These are phyloP conservation scores for Drosophila mayaguana DNA, from an alignment of 2,888 invertebrate genomes.

Conservation along the genomic window DNA sequence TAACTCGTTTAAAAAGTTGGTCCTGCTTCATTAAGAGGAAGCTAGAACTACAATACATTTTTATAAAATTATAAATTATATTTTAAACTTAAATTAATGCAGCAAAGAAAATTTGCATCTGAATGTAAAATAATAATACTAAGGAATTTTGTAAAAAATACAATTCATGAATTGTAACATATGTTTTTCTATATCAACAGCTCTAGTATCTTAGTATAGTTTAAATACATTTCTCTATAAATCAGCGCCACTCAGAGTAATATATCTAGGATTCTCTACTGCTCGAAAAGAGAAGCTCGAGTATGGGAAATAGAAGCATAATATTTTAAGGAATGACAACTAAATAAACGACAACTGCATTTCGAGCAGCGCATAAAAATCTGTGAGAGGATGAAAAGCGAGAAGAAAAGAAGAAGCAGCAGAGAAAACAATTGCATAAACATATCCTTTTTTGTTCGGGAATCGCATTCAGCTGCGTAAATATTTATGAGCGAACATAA, in stretches of 20 bases:
- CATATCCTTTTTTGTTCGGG: constrained; percentile 37
- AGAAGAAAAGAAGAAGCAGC: background rate
- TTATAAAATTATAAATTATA: no score
- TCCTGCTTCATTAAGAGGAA: no score
- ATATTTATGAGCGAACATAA: constrained; percentile 75
- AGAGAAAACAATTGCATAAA: constrained; percentile 37
- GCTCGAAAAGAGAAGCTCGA: background rate
- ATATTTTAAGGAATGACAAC: constrained; percentile 9
- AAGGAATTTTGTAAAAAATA: no score
- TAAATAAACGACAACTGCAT: constrained; percentile 15
- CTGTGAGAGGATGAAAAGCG: constrained; percentile 17
- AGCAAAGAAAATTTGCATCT: no score
- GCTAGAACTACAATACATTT: no score
- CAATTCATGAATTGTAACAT: no score
- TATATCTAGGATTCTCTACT: background rate
- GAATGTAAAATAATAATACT: no score
- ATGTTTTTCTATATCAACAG: no score
- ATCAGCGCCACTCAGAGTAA: background rate
- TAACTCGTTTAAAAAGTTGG: no score
- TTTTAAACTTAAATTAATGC: no score
- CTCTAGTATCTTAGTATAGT: background rate
- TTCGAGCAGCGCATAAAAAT: constrained; percentile 31
- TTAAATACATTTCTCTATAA: background rate
- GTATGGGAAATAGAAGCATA: background rate
- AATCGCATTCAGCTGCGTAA: constrained; percentile 59